These are phyloP conservation scores for Ennomos quercinarius DNA, from an alignment of 2,888 invertebrate species.

Conservation along the genomic window DNA sequence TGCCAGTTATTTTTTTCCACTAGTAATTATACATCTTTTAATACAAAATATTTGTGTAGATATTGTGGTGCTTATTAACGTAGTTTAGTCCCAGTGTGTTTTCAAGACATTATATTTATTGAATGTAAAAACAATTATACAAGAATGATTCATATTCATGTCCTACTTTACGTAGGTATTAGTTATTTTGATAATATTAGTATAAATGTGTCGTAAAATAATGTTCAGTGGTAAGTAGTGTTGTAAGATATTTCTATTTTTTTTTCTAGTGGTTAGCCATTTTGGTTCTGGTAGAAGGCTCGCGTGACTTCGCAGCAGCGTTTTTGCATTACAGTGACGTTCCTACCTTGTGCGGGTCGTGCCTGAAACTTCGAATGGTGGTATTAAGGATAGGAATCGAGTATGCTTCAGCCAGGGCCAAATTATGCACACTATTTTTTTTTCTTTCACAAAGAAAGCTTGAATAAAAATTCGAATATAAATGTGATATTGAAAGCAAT, in stretches of 20 bases:
- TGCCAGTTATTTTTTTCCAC: not conserved
- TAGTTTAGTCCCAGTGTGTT: slow-evolving; percentile 28
- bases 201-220: not conserved
- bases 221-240: too few species aligned
- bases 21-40: not conserved
- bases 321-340: too few species aligned
- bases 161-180: not conserved
- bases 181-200: slow-evolving; percentile 1
- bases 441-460: not conserved
- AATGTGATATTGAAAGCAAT: slow-evolving; percentile 45
- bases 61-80: slow-evolving; percentile 22
- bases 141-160: slow-evolving; percentile 7
- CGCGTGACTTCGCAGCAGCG: too few species aligned
- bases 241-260: too few species aligned
- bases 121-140: slow-evolving; percentile 27
- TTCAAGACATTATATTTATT: slow-evolving; percentile 29
- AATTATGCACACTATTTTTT: too few species aligned
- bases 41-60: slow-evolving; percentile 4
- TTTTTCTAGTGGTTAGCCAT: too few species aligned
- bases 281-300: too few species aligned
- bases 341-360: too few species aligned
- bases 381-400: too few species aligned
- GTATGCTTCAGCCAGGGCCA: too few species aligned
- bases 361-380: too few species aligned
- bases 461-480: slow-evolving; percentile 6